Percentiles rank a stretch among this genome's conserved stretches.
phyloP scores from a whole-genome alignment of 2,888 invertebrate species.

The Oscheius sp. region DNA sequence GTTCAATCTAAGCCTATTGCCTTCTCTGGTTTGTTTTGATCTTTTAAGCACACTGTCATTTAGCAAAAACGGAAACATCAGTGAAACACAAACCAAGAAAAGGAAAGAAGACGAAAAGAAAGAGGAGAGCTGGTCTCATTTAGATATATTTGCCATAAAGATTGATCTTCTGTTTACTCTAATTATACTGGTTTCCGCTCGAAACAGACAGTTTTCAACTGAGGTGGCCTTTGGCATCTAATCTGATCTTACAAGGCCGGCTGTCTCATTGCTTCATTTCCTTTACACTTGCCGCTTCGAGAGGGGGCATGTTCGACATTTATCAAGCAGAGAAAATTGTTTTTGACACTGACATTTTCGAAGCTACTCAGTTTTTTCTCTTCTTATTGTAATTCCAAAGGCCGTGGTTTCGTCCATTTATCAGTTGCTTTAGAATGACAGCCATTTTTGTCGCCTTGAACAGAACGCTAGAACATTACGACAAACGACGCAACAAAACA shows the following conservation, averaged over 20 bases:
- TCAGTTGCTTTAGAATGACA: neutral
- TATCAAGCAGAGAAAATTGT: too few relatives aligned
- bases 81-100: constrained; percentile 5
- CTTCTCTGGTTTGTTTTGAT: neutral
- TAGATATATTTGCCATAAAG: neutral
- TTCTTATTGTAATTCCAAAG: neutral
- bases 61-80: neutral
- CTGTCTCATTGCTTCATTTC: constrained; percentile 26
- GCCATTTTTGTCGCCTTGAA: neutral
- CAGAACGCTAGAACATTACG: constrained; percentile 21
- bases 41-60: neutral
- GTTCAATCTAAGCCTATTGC: constrained; percentile 20
- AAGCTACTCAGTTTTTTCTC: too few relatives aligned
- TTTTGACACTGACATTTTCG: too few relatives aligned
- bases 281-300: constrained; percentile 22
- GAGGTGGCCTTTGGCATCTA: constrained; percentile 21
- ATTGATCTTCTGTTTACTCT: constrained; percentile 6
- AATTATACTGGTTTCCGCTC: neutral
- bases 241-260: constrained; percentile 35
- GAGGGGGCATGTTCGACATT: too few relatives aligned
- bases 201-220: constrained; percentile 2
- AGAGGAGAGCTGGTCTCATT: neutral
- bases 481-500: constrained; percentile 8
- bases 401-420: neutral
- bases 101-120: neutral